Base-by-base conservation (phyloP, 1,140 invertebrate genomes). In the Drosophila lini region DNA sequence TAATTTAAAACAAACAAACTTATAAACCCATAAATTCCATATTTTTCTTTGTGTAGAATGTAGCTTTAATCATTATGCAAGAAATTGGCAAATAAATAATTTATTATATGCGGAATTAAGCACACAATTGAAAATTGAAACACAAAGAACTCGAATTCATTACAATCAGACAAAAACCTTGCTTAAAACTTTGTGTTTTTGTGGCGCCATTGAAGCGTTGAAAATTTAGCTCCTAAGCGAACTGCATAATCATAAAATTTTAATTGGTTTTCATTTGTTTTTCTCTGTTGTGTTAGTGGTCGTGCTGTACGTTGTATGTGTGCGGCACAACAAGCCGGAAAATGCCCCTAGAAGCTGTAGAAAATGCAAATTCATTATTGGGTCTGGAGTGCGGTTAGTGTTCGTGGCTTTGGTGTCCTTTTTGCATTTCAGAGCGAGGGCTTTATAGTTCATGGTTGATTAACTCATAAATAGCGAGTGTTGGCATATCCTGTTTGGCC, bases 391-490 rank as follows among this genome's bases (percentile, higher is more conserved):
- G 74, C 71, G 59, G 61, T 63, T 67, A 63, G 56, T 67, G 70
- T 31, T 65, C 47, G 63, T 62, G 74, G 74, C 38, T 65, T 74
- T 70, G 38, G 13, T 44, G 65, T 57, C 52, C 44, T 60, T 77
- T 67, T 60, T 71, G 55, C 50, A 60, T 67, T 65, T 71, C 52
- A 73, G 25, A 63, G 57, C 42, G 44, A 68, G 71, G 71, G 63
- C 59, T 58, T 57, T 55, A 78, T 63, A 78, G 69, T 86, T 83
- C 55, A 77, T 83, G 82, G 65, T 77, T 86, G 82, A 88, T 77
- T 86, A 83, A 83, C 56, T 63, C 70, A 69, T 77, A 82, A 83
- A 71, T 73, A 70, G 56, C 61, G 52, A 75, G 73, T 81, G 73
- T 76, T 67, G 52, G 41, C 67, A 69, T 41, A 63, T 62, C 78